phyloP scores from a whole-genome alignment of 2,888 invertebrate species.

The Napeogenes sylphis region DNA sequence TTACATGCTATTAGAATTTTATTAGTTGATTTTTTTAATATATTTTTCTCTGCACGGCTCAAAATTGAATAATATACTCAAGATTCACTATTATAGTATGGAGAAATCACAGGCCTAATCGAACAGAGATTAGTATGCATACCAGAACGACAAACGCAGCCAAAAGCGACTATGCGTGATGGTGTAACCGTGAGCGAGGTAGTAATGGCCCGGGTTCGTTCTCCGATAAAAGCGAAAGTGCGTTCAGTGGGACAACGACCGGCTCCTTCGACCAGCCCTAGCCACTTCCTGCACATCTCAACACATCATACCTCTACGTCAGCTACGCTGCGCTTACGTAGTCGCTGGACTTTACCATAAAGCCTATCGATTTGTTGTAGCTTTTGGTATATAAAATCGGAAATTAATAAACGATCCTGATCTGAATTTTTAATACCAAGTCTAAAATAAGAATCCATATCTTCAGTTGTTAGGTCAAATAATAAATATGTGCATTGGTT shows the following conservation, averaged over 20 bases:
- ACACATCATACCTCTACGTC: conserved; percentile 49
- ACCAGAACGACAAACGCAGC: conserved; percentile 58
- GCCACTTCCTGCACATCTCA: conserved; percentile 55
- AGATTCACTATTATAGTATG: conserved; percentile 33
- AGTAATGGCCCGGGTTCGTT: conserved; percentile 75
- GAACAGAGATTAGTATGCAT: conserved; percentile 64
- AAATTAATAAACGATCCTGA: too few relatives aligned
- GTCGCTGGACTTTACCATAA: conserved; percentile 2
- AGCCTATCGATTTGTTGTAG: not conserved
- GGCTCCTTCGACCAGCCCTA: conserved; percentile 60
- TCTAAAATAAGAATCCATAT: too few relatives aligned
- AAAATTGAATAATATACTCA: not conserved
- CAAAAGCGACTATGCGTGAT: conserved; percentile 61
- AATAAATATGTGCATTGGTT: too few relatives aligned
- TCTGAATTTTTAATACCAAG: too few relatives aligned
- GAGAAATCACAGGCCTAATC: conserved; percentile 69
- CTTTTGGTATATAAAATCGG: too few relatives aligned
- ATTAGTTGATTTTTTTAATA: too few relatives aligned
- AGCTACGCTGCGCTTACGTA: conserved; percentile 26
- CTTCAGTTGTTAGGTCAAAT: too few relatives aligned
- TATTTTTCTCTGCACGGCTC: not conserved
- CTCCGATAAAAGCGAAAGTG: conserved; percentile 76
- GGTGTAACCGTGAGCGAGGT: conserved; percentile 72
- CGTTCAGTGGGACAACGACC: conserved; percentile 77
- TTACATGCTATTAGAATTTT: too few relatives aligned